Evolutionary conservation across 2,113 vertebrate genomes (phyloP).

Genomic region (Oreamnos americanus): DNA sequence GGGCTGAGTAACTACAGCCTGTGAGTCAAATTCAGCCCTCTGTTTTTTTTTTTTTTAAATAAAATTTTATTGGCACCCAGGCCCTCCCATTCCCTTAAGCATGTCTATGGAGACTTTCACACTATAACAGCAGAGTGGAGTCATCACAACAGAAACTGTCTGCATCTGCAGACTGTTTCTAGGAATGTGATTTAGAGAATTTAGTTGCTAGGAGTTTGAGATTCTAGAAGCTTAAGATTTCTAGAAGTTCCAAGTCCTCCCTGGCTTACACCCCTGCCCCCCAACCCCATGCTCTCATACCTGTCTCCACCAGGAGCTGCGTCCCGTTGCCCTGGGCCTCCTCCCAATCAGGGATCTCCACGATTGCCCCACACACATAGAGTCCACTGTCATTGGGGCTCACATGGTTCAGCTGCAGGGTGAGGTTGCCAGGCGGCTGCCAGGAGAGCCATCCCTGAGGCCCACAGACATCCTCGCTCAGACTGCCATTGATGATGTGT

Average conservation of each 20-base stretch:
- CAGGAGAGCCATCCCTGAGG: not conserved
- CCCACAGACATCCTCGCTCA: not conserved
- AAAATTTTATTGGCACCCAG: not conserved
- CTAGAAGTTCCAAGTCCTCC: not conserved
- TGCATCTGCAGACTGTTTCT: not conserved
- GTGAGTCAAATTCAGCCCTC: not conserved
- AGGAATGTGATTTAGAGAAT: not conserved
- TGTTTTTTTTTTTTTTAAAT: not conserved
- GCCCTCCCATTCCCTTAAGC: not conserved
- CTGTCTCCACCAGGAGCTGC: conserved; percentile 59
- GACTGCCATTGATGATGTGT: fast-evolving
- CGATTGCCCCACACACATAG: conserved; percentile 20
- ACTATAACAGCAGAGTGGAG: not conserved
- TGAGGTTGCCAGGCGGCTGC: fast-evolving
- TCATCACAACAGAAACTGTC: not conserved
- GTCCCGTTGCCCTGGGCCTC: fast-evolving
- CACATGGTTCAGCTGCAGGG: not conserved
- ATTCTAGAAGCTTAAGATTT: not conserved
- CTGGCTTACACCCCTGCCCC: not conserved
- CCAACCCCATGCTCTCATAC: conserved; percentile 41
- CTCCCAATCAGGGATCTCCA: conserved; percentile 31
- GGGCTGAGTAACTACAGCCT: not conserved
- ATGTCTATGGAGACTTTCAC: not conserved
- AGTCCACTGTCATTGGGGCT: conserved; percentile 11
- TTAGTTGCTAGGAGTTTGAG: not conserved